A percentile compares a stretch with the other conserved stretches of the same genome.
Conservation (phyloP, 2,797 vertebrate species). For the Caiman crocodilus region DNA sequence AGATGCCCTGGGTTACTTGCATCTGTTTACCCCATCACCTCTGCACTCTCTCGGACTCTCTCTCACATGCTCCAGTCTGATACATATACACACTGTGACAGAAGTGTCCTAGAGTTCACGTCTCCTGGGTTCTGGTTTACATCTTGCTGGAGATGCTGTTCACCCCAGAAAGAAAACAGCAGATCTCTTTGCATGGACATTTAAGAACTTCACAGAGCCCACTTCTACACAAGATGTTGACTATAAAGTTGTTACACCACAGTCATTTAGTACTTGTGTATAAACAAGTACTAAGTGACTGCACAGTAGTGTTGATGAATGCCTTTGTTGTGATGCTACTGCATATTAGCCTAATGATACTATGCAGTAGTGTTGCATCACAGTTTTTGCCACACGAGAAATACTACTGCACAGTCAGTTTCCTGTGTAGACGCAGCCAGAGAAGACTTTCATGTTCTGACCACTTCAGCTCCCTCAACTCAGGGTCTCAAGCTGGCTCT, state of each 20-base stretch:
- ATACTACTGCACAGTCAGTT: no score
- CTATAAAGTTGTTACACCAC: no score
- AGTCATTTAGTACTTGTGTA: no score
- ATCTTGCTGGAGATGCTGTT: neutral
- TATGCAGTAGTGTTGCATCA: no score
- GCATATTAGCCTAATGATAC: no score
- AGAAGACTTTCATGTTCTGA: neutral
- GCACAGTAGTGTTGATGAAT: no score
- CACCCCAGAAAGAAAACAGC: neutral
- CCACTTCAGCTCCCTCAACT: neutral
- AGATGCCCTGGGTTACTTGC: neutral
- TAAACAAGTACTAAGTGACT: no score
- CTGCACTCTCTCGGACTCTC: no score
- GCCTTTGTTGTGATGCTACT: no score
- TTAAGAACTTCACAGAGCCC: neutral
- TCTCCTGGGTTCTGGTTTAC: neutral
- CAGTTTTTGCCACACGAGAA: no score
- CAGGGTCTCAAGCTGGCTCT: neutral
- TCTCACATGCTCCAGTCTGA: neutral
- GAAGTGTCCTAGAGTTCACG: neutral
- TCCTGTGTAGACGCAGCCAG: no score
- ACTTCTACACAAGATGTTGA: no score
- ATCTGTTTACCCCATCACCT: neutral
- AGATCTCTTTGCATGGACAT: neutral
- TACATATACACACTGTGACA: neutral